Percentiles rank a stretch among this genome's conserved stretches.
Evolutionary conservation across 92 coral and sea anemone species (phyloP).

Genomic region (Parazoanthus darwini): DNA sequence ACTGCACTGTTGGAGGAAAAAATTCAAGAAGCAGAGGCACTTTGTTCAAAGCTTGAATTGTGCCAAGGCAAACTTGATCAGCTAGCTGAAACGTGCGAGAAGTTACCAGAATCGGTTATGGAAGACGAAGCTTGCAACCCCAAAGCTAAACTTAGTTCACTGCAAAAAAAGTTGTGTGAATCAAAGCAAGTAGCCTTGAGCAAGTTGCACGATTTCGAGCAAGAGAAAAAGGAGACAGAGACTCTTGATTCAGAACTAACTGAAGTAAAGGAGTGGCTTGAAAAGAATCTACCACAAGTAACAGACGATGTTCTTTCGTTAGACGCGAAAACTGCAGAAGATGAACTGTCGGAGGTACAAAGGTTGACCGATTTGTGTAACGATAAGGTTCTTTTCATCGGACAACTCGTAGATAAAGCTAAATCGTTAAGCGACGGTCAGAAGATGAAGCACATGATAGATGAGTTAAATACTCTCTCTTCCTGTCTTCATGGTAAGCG

Average conservation of each 20-base stretch:
- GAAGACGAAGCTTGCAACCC: constrained; percentile 66
- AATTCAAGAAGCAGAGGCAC: constrained; percentile 52
- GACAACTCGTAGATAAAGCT: constrained; percentile 35
- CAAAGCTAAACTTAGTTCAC: constrained; percentile 46
- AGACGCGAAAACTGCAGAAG: constrained; percentile 38
- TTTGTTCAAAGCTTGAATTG: constrained; percentile 58
- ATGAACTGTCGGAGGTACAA: constrained; percentile 39
- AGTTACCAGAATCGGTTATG: constrained; percentile 59
- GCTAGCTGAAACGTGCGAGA: constrained; percentile 57
- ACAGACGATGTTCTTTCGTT: neutral
- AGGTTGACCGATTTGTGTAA: constrained; percentile 29
- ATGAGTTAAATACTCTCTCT: constrained; percentile 1
- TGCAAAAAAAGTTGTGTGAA: constrained; percentile 61
- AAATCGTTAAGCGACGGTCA: constrained; percentile 33
- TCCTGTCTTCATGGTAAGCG: neutral
- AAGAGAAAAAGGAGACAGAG: constrained; percentile 39
- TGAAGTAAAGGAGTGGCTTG: constrained; percentile 49
- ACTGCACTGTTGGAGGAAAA: constrained; percentile 47
- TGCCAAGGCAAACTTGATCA: constrained; percentile 64
- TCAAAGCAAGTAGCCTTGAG: constrained; percentile 51
- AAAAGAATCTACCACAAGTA: neutral
- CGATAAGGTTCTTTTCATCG: constrained; percentile 28
- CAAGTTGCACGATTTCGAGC: constrained; percentile 54
- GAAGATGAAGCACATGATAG: constrained; percentile 17
- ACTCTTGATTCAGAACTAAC: constrained; percentile 42